Conservation (phyloP, 2,113 vertebrate genomes). For the Otus sunia region DNA sequence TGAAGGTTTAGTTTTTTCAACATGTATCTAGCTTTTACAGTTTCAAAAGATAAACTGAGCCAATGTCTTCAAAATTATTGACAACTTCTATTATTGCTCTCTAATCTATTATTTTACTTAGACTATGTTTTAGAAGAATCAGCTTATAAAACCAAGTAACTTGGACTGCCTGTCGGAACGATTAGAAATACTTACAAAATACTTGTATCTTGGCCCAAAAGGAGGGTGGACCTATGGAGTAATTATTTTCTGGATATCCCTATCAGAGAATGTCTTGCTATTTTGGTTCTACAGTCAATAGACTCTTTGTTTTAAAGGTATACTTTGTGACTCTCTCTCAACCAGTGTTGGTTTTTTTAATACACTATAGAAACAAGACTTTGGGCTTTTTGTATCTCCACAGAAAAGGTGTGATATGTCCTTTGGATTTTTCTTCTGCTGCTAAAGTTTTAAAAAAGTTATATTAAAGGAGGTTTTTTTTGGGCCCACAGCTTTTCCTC, state of each 20-base stretch:
- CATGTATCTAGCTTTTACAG: background rate
- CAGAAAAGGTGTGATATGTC: background rate
- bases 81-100: background rate
- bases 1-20: background rate
- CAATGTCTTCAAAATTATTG: background rate
- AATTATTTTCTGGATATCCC: background rate
- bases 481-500: background rate
- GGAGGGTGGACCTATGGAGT: background rate
- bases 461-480: background rate
- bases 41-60: background rate
- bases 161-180: background rate
- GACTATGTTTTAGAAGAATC: background rate
- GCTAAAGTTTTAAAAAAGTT: background rate
- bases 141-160: background rate
- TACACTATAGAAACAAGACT: background rate
- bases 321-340: background rate
- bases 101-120: background rate
- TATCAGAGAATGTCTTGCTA: background rate
- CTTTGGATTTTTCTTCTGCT: background rate
- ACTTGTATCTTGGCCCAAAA: background rate
- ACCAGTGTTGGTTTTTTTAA: background rate
- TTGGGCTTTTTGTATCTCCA: background rate
- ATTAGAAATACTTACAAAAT: background rate
- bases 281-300: background rate
- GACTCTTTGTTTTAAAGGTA: background rate